phyloP scores from a whole-genome alignment of 1,140 invertebrate species.

The Orchesella cincta region DNA sequence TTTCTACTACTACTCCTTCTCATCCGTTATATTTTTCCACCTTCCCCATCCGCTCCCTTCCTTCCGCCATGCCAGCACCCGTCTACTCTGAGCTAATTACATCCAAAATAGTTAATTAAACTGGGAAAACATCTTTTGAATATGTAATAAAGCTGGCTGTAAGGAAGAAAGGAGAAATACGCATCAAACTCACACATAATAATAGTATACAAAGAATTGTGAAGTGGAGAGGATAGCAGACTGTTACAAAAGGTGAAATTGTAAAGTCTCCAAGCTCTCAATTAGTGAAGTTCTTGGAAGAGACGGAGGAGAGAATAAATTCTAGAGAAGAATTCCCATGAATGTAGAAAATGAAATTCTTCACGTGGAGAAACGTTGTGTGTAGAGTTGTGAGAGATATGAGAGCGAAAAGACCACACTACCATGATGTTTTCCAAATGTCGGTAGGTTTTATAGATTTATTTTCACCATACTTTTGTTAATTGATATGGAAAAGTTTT shows the following conservation, averaged over 20 bases:
- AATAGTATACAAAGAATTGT: neutral
- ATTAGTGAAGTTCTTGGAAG: neutral
- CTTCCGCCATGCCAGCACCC: neutral
- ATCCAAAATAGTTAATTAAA: slow-evolving; percentile 22
- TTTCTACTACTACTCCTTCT: too few relatives aligned
- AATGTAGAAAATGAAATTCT: neutral
- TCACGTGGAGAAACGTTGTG: neutral
- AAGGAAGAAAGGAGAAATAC: neutral
- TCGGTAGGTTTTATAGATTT: neutral
- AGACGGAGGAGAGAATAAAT: neutral
- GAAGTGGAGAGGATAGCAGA: neutral
- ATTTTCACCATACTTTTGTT: neutral
- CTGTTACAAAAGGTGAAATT: neutral
- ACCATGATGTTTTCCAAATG: neutral
- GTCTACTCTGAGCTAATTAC: slow-evolving; percentile 12
- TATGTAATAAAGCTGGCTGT: slow-evolving; percentile 7
- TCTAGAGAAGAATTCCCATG: neutral
- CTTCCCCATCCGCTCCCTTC: too few relatives aligned
- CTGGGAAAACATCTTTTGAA: slow-evolving; percentile 21
- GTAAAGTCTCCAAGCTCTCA: slow-evolving; percentile 12
- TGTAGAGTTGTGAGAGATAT: neutral
- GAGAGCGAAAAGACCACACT: neutral
- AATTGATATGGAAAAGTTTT: neutral
- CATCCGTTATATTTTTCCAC: too few relatives aligned
- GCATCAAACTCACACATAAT: neutral